phyloP scores from a whole-genome alignment of 1,140 invertebrate genomes.

The Sycobia sp. region DNA sequence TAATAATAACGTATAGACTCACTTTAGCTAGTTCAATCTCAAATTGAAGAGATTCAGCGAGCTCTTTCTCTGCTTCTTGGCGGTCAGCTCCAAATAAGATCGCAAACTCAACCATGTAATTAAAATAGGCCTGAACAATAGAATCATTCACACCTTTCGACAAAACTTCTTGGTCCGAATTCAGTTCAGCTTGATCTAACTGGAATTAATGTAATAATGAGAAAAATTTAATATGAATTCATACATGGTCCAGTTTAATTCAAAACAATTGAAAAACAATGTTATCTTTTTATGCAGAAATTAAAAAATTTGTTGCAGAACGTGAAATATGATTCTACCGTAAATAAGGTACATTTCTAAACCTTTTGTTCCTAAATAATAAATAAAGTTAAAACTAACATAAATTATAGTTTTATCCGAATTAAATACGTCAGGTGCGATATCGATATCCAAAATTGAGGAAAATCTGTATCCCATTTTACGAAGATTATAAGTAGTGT shows the following conservation, averaged over 20 bases:
- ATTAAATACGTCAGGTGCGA: constrained; percentile 86
- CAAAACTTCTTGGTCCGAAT: constrained; percentile 85
- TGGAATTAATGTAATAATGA: constrained; percentile 48
- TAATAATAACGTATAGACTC: constrained; percentile 51
- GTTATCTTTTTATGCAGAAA: too few relatives aligned
- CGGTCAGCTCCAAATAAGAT: constrained; percentile 81
- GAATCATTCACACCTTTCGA: constrained; percentile 80
- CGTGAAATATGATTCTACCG: too few relatives aligned
- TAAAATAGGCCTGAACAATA: constrained; percentile 76
- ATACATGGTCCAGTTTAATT: background rate
- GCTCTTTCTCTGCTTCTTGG: constrained; percentile 69
- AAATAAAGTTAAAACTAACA: too few relatives aligned
- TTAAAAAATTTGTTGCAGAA: too few relatives aligned
- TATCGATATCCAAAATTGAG: constrained; percentile 87
- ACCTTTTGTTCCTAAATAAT: too few relatives aligned
- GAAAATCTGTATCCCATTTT: constrained; percentile 83
- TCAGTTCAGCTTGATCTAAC: constrained; percentile 90
- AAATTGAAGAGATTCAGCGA: constrained; percentile 84
- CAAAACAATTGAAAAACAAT: too few relatives aligned
- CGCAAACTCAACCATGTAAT: constrained; percentile 85
- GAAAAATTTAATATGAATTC: too few relatives aligned
- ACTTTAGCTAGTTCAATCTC: constrained; percentile 91
- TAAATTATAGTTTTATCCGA: constrained; percentile 81
- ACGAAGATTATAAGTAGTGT: constrained; percentile 79
- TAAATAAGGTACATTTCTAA: too few relatives aligned